These are phyloP conservation scores for Drosophila pseudotakahashii DNA, from an alignment of 2,888 invertebrate genomes.

Conservation along the genomic window DNA sequence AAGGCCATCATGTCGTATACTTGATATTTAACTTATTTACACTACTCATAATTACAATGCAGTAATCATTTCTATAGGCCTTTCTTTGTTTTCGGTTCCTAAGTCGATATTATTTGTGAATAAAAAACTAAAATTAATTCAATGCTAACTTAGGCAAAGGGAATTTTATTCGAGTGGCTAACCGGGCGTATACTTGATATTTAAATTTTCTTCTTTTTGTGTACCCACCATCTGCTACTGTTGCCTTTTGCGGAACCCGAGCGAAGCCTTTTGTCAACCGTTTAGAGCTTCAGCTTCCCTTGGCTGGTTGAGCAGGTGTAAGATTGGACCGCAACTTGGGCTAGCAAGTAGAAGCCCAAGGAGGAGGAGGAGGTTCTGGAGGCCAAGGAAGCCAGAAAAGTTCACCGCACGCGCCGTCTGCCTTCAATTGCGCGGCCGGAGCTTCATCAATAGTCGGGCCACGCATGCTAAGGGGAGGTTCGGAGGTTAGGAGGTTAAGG, in stretches of 20 bases:
- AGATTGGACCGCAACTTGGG: constrained; percentile 52
- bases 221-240: constrained; percentile 5
- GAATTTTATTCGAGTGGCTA: not conserved
- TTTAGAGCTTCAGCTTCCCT: constrained; percentile 15
- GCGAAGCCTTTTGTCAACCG: constrained; percentile 39
- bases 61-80: no score
- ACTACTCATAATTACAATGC: no score
- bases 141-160: not conserved
- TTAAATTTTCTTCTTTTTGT: not conserved
- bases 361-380: not conserved
- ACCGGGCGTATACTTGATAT: constrained; percentile 12
- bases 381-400: constrained; percentile 50
- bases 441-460: constrained; percentile 62
- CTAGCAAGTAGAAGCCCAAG: no score
- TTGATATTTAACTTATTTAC: not conserved
- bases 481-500: not conserved
- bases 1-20: not conserved
- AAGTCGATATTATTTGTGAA: not conserved
- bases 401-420: constrained; percentile 60
- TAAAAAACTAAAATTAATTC: not conserved
- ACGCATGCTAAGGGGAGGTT: constrained; percentile 31
- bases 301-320: constrained; percentile 52
- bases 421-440: constrained; percentile 57
- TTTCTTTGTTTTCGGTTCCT: no score
- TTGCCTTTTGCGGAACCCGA: constrained; percentile 10